phyloP scores from a whole-genome alignment of 1,140 invertebrate genomes.

The Formica exsecta region DNA sequence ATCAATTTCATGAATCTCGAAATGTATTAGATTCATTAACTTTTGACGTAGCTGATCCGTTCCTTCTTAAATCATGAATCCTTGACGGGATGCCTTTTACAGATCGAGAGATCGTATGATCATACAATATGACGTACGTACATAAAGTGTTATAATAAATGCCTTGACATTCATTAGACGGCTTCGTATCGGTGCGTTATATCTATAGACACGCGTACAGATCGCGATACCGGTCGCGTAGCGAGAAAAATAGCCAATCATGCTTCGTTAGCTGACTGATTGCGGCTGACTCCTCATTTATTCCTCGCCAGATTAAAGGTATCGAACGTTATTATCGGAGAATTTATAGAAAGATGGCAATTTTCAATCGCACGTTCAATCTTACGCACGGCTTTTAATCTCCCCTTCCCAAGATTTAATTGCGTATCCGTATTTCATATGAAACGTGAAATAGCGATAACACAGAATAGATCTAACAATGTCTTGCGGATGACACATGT shows the following conservation, averaged over 20 bases:
- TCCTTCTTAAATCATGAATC: constrained; percentile 3
- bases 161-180: constrained; percentile 4
- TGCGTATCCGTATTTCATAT: neutral
- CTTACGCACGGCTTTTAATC: neutral
- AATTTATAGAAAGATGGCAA: neutral
- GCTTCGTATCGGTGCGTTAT: neutral
- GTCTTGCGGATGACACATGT: neutral
- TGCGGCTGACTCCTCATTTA: neutral
- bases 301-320: too few relatives aligned
- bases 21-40: too few relatives aligned
- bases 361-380: neutral
- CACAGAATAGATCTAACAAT: neutral
- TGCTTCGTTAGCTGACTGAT: neutral
- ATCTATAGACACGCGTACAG: neutral
- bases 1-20: too few relatives aligned
- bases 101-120: constrained; percentile 8
- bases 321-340: too few relatives aligned
- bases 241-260: neutral
- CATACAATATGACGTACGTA: neutral
- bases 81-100: constrained; percentile 12
- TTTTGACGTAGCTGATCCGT: too few relatives aligned
- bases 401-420: too few relatives aligned
- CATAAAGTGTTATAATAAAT: neutral
- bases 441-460: neutral
- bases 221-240: neutral